These are phyloP conservation scores for Minunthozetes semirufus DNA, from an alignment of 2,888 invertebrate genomes.

Conservation along the genomic window DNA sequence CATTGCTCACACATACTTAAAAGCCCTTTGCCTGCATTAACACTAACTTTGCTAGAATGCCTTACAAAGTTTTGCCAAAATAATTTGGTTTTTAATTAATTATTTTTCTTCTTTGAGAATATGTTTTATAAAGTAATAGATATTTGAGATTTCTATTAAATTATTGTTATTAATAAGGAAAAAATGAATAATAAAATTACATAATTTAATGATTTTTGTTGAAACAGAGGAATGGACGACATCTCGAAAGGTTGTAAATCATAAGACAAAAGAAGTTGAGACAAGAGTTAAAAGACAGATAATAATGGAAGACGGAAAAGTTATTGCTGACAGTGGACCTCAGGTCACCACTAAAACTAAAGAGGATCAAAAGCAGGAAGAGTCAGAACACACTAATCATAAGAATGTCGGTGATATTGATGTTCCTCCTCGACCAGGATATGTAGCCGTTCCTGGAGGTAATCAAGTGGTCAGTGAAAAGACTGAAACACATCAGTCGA, in stretches of 20 bases:
- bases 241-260: conserved; percentile 42
- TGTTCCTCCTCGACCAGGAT: conserved; percentile 35
- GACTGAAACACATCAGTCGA: conserved; percentile 41
- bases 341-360: conserved; percentile 83
- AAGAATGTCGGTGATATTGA: conserved; percentile 31
- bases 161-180: too few species aligned
- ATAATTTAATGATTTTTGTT: background rate
- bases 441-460: conserved; percentile 39
- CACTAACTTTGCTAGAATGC: background rate
- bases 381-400: conserved; percentile 65
- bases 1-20: too few species aligned
- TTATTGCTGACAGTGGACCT: conserved; percentile 80
- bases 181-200: too few species aligned
- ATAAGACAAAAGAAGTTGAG: conserved; percentile 57
- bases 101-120: too few species aligned
- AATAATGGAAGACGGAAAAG: conserved; percentile 79
- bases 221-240: conserved; percentile 44
- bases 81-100: background rate
- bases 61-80: too few species aligned
- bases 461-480: conserved; percentile 43
- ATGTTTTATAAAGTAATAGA: too few species aligned
- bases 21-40: background rate
- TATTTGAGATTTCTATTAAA: too few species aligned
- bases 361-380: conserved; percentile 81
- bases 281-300: conserved; percentile 82